Evolutionary conservation across 23 tunicate genomes (phyloP), one percentile per base, ranked within the genome.

Genomic region (Botrylloides violaceus): DNA sequence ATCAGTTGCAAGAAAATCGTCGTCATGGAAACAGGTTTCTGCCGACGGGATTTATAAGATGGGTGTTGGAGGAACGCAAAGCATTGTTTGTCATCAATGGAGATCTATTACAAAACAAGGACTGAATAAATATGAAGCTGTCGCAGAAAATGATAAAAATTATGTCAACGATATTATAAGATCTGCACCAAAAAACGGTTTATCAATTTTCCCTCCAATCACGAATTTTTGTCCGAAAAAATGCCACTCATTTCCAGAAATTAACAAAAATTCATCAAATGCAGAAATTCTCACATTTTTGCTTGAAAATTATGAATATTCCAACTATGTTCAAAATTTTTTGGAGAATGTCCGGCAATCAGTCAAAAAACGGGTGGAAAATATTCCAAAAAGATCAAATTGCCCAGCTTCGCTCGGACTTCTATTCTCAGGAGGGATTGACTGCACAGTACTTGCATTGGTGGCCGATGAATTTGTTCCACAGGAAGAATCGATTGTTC

Each of bases 361-460:
- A 20, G 80, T 92, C 43, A 24, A 49, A 29, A 75, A 76, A 59
- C 70, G 98, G n/a, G 71, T 73, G 1, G 32, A 53, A 55, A 29
- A 61, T 66, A 76, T 71, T 26, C 70, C 35, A 49, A 59, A 19
- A 33, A 39, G 3, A 4, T 2, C 65, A 34, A 29, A 64, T 24
- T 25, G 36, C 6, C 1, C 9, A 7, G 31, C 39, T 26, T 30
- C 48, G 20, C 0, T 57, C n/a, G 92, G 84, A 20, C 47, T 92
- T 76, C 58, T 92, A 24, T 92, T 92, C 72, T 84, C 92, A 2
- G 98, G 98, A n/a, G 98, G 98, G 1, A 70, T 92, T 5, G 98
- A 92, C 53, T 92, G 98, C 59, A 76, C 87, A 36, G 73, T 92
- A 18, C 18, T 92, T 29, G 98, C 87, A 29, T 75, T 74, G 50